These are phyloP conservation scores for Ceratitis capitata DNA, from an alignment of 1,140 invertebrate species.

Conservation along the genomic window DNA sequence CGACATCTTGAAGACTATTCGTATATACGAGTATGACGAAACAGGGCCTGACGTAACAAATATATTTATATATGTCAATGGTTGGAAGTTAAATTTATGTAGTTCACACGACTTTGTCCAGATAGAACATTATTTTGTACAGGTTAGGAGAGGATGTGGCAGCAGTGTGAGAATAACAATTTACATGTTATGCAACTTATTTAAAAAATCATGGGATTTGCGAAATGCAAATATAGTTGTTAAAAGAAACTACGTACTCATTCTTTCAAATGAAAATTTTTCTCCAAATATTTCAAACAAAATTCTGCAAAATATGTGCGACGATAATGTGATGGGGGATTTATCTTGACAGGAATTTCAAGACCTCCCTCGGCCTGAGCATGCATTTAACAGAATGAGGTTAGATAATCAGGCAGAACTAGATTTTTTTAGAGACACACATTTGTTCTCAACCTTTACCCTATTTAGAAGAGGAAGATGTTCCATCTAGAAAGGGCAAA, in stretches of 20 bases:
- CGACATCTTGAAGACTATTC: too few relatives aligned
- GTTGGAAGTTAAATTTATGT: too few relatives aligned
- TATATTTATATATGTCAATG: too few relatives aligned
- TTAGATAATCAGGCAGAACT: background rate
- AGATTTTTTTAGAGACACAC: too few relatives aligned
- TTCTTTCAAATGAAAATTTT: background rate
- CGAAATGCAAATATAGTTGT: background rate
- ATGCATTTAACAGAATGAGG: background rate
- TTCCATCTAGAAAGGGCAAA: too few relatives aligned
- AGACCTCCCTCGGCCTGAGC: background rate
- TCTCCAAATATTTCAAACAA: background rate
- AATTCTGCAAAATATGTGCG: background rate
- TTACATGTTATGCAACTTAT: background rate
- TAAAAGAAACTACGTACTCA: background rate
- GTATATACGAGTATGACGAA: too few relatives aligned
- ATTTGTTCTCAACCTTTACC: too few relatives aligned
- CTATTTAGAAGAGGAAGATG: too few relatives aligned
- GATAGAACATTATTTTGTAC: too few relatives aligned
- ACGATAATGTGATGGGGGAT: background rate
- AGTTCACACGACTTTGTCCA: too few relatives aligned
- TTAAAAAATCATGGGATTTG: background rate
- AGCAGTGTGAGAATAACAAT: background rate
- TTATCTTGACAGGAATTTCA: background rate
- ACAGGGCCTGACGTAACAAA: too few relatives aligned
- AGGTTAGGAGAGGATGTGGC: too few relatives aligned